Evolutionary conservation across 1,140 invertebrate species (phyloP).

Genomic region (Polypedilum pembai): DNA sequence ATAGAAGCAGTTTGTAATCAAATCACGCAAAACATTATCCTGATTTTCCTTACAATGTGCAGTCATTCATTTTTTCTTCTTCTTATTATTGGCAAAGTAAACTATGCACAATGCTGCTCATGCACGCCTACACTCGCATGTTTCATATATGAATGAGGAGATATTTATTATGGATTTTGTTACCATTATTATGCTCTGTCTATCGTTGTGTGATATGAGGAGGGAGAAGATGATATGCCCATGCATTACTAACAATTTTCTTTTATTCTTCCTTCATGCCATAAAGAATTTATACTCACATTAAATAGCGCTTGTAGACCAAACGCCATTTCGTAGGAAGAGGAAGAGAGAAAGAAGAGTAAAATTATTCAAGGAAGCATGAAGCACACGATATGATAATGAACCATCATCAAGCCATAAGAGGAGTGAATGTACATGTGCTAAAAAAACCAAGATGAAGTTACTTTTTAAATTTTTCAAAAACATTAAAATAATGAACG

Average conservation of each 20-base stretch:
- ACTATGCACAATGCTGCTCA: too few species aligned
- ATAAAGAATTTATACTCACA: neutral
- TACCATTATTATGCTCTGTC: too few species aligned
- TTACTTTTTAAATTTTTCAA: neutral
- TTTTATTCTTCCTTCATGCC: neutral
- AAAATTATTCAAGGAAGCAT: slow-evolving; percentile 18
- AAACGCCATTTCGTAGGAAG: neutral
- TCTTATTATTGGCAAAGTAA: too few species aligned
- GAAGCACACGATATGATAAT: slow-evolving; percentile 17
- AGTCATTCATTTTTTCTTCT: slow-evolving; percentile 16
- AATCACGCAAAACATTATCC: slow-evolving; percentile 17
- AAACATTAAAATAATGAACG: too few species aligned
- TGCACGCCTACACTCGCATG: too few species aligned
- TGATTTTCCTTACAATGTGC: slow-evolving; percentile 2
- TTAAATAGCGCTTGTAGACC: neutral
- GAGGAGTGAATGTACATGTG: neutral
- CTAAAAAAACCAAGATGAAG: neutral
- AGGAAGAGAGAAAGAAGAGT: neutral
- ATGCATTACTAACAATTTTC: neutral
- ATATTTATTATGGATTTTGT: too few species aligned
- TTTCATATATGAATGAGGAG: too few species aligned
- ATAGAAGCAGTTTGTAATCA: slow-evolving; percentile 4
- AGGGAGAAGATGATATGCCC: too few species aligned
- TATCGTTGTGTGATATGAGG: too few species aligned
- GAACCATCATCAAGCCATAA: slow-evolving; percentile 1